These are phyloP conservation scores for Rallus limicola DNA, from an alignment of 2,113 vertebrate genomes.

Conservation along the genomic window DNA sequence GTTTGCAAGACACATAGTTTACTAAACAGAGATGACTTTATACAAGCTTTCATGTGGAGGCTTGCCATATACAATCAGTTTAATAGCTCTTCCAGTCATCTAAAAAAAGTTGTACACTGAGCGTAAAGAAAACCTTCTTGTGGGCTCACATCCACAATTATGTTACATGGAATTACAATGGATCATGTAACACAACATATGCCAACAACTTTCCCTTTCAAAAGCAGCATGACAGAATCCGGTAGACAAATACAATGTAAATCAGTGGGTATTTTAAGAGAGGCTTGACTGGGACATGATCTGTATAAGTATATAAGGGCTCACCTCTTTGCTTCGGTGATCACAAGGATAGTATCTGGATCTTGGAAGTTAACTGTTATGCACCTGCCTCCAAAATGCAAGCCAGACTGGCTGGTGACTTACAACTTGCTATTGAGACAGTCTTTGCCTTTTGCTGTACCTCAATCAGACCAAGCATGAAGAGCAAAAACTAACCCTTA, in stretches of 20 bases:
- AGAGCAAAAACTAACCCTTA: not conserved
- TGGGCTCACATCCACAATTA: not conserved
- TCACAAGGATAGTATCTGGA: not conserved
- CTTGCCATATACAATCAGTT: not conserved
- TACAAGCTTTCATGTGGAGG: not conserved
- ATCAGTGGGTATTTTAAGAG: not conserved
- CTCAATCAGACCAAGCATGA: not conserved
- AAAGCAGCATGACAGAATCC: not conserved
- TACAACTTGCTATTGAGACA: not conserved
- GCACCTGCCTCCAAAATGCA: not conserved
- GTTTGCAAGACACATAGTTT: not conserved
- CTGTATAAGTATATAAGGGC: not conserved
- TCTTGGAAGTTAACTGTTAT: not conserved
- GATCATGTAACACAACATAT: not conserved
- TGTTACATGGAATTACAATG: not conserved
- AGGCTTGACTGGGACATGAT: not conserved
- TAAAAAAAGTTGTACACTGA: not conserved
- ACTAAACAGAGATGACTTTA: not conserved
- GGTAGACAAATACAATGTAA: not conserved
- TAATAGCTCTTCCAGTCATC: not conserved
- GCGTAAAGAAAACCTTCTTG: not conserved
- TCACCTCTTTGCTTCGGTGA: not conserved
- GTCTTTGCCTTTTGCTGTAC: not conserved
- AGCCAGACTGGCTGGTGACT: not conserved
- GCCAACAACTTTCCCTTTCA: not conserved